A percentile compares a stretch with the other conserved stretches of the same genome.
phyloP scores from a whole-genome alignment of 2,888 invertebrate genomes.

The Mamestra brassicae region DNA sequence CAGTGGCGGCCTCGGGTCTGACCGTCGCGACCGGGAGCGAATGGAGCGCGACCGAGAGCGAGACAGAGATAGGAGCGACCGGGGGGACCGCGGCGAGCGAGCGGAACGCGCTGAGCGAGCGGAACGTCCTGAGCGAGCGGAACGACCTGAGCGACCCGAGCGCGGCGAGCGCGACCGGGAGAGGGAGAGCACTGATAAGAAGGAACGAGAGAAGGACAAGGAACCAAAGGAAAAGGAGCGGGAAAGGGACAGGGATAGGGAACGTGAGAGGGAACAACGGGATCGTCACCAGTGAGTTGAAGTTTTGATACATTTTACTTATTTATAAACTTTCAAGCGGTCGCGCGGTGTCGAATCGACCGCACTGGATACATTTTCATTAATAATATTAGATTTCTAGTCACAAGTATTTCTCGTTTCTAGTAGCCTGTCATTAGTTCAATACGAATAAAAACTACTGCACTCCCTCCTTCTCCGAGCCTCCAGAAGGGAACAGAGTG shows the following conservation, averaged over 20 bases:
- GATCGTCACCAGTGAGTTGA: constrained; percentile 60
- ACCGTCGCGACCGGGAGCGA: constrained; percentile 84
- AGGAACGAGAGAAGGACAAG: constrained; percentile 61
- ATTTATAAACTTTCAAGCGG: too few relatives aligned
- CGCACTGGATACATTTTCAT: too few relatives aligned
- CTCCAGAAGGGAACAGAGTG: too few relatives aligned
- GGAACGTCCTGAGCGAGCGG: constrained; percentile 78
- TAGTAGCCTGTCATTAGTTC: too few relatives aligned
- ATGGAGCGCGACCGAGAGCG: constrained; percentile 86
- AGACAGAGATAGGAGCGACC: constrained; percentile 77
- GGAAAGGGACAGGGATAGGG: constrained; percentile 55
- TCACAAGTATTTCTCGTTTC: too few relatives aligned
- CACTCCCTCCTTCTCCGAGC: too few relatives aligned
- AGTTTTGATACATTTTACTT: not conserved
- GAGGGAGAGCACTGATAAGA: constrained; percentile 51
- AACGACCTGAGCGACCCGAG: constrained; percentile 64
- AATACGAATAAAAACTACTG: too few relatives aligned
- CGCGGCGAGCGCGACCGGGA: constrained; percentile 73
- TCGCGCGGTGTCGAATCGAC: too few relatives aligned
- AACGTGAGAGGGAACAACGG: constrained; percentile 63
- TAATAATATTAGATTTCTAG: too few relatives aligned
- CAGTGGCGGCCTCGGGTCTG: constrained; percentile 84
- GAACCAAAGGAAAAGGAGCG: constrained; percentile 54
- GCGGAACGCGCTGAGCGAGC: constrained; percentile 75
- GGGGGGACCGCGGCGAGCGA: constrained; percentile 67